Percentiles rank a stretch among this genome's conserved stretches.
phyloP scores from a whole-genome alignment of 2,888 invertebrate species.

The Cylindroiulus punctatus region DNA sequence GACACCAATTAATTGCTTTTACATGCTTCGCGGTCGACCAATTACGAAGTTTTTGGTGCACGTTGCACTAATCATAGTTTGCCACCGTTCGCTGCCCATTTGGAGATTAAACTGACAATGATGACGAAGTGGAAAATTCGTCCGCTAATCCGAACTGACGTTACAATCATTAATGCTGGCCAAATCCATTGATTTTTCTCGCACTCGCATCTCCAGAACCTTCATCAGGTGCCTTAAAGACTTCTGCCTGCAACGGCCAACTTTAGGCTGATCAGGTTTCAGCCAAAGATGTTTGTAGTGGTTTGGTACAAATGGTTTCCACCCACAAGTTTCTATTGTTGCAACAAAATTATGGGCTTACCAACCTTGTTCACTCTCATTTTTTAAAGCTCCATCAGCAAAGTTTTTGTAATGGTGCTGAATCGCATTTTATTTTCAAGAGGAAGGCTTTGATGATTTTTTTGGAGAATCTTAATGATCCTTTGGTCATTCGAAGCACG shows the following conservation, averaged over 20 bases:
- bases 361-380: not conserved
- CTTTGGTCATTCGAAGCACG: not conserved
- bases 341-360: not conserved
- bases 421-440: not conserved
- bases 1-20: not conserved
- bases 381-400: not conserved
- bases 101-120: not conserved
- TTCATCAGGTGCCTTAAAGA: not conserved
- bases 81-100: not conserved
- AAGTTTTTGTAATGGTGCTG: not conserved
- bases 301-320: not conserved
- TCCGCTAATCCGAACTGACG: not conserved
- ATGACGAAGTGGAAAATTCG: conserved; percentile 5
- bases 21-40: not conserved
- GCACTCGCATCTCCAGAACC: not conserved
- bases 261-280: too few species aligned
- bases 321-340: not conserved
- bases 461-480: not conserved
- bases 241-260: too few species aligned
- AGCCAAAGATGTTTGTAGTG: not conserved
- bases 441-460: not conserved
- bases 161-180: not conserved
- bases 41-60: not conserved
- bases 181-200: not conserved
- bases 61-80: not conserved